These are phyloP conservation scores for Anguilla rostrata DNA, from an alignment of 2,113 vertebrate species.

Conservation along the genomic window DNA sequence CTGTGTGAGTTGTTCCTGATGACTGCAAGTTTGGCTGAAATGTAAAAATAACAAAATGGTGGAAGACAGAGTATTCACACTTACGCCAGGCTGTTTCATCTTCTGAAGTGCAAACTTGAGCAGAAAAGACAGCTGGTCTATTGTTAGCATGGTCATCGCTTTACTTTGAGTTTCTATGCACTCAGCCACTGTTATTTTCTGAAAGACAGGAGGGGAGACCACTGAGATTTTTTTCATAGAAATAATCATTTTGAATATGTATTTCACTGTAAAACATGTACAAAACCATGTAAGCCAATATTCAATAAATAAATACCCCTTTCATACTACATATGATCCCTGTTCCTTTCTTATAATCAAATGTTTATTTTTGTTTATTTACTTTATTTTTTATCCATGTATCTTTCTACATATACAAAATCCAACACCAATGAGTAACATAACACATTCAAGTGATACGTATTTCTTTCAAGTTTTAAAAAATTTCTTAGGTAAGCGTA, in stretches of 20 bases:
- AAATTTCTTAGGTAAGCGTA: neutral
- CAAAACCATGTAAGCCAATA: no score
- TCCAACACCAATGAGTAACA: no score
- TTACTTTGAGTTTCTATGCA: constrained; percentile 99
- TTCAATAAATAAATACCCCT: no score
- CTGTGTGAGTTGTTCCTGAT: neutral
- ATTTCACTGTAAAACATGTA: neutral
- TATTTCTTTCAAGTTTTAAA: no score
- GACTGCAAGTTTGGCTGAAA: neutral
- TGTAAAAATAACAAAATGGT: neutral
- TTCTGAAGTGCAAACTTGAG: constrained; percentile 99
- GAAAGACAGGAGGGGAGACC: constrained; percentile 51
- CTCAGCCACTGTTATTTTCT: constrained; percentile 99
- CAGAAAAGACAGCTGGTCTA: constrained; percentile 95
- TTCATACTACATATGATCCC: no score
- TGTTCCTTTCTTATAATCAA: no score
- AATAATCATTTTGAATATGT: neutral
- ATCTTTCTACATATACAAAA: no score
- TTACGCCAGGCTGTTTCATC: constrained; percentile 99
- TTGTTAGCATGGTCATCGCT: constrained; percentile 98
- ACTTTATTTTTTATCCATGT: no score
- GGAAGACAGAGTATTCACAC: constrained; percentile 34
- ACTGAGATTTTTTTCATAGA: neutral
- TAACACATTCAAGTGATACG: no score
- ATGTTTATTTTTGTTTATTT: no score